A percentile compares a stretch with the other conserved stretches of the same genome.
Evolutionary conservation across 2,113 vertebrate species (phyloP).

Genomic region (Lophotis ruficrista): DNA sequence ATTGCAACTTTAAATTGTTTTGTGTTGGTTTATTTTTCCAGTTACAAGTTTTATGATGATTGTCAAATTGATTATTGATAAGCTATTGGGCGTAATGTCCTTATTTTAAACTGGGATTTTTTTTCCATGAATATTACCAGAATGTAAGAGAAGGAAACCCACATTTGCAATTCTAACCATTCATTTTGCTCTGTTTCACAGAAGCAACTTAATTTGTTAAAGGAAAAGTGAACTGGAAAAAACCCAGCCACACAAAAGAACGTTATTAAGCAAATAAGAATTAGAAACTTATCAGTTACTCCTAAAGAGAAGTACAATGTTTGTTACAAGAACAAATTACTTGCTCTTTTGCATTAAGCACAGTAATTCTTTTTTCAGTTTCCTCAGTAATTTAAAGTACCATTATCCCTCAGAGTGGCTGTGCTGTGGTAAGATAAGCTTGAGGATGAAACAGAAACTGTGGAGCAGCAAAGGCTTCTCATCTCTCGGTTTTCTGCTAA

Average conservation of each 20-base stretch:
- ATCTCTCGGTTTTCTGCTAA: not conserved
- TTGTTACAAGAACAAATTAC: conserved; percentile 13
- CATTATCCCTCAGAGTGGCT: not conserved
- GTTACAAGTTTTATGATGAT: not conserved
- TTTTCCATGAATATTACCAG: not conserved
- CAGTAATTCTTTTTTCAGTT: not conserved
- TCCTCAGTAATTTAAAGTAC: not conserved
- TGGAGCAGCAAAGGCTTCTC: not conserved
- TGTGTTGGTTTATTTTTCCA: not conserved
- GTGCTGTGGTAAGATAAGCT: conserved; percentile 8
- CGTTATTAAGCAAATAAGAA: not conserved
- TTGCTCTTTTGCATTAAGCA: not conserved
- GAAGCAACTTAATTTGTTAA: not conserved
- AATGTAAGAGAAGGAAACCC: not conserved
- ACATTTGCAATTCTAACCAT: not conserved
- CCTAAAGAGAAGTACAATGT: not conserved
- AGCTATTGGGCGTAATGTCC: not conserved
- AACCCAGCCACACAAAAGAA: not conserved
- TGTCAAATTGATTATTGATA: not conserved
- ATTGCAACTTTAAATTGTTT: not conserved
- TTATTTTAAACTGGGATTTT: not conserved
- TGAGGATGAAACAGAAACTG: conserved; percentile 4
- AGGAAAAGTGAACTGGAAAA: not conserved
- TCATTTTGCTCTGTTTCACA: not conserved
- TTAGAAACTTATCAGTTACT: not conserved